Base-by-base conservation (phyloP, 1,140 invertebrate genomes). In the Chlorops oryzae region DNA sequence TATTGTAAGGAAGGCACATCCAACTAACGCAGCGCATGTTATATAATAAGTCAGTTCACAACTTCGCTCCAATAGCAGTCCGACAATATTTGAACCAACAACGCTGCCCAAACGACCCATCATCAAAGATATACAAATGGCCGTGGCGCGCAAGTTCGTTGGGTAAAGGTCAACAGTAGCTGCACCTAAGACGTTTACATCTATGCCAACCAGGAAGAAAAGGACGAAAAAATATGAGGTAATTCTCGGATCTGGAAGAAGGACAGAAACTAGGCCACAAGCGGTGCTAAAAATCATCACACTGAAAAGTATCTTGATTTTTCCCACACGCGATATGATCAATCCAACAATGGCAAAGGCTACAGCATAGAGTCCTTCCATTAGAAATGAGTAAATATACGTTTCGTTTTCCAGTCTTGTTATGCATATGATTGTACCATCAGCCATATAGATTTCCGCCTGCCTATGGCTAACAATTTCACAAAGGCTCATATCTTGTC, bases 121-220 rank as follows among this genome's bases (percentile, higher is more conserved):
- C 53, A 62, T 58, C 37, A 67, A 50, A n/a, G 61, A 49, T 12
- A 65, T 47, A 37, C 55, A 59, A 12, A 67, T 49, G 6, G 64
- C 64, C 57, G 62, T 63, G 27, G 56, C 38, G 25, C 56, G 54
- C 25, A 65, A 48, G 40, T 62, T 35, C 15, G 63, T 65, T 27
- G 63, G 63, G 44, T 55, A 62, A 15, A 65, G 23, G 34, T 65
- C 61, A 13, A 63, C 59, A 18, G 59, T 55, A 9, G 54, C 51
- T 22, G 61, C 50, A 44, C 54, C 61, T 3, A 63, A 28, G 25
- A 65, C 53, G 17, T 41, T 54, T 7, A 57, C 52, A 41, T 54
- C 55, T 12, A 55, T 27, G 3, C 59, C 61, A 41, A 49, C 48
- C 10, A 54, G 27, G 5, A 56, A 35, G 18, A 63, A 28, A 5